A percentile compares a stretch with the other conserved stretches of the same genome.
phyloP scores from a whole-genome alignment of 2,797 vertebrate species.

The Gallirallus australis region DNA sequence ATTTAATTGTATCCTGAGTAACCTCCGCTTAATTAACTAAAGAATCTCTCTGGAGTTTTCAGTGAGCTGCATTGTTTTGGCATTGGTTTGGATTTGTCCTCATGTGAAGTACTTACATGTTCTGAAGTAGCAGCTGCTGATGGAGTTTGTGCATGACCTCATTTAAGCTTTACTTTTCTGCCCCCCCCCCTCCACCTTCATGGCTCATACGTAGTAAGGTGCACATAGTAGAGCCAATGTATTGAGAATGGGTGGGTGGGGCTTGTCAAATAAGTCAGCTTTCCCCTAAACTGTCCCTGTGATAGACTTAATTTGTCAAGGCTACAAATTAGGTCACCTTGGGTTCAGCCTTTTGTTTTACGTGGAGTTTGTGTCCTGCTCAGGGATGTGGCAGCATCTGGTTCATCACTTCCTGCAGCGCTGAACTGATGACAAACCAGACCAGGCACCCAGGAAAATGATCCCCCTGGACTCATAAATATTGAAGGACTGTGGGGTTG shows the following conservation, averaged over 20 bases:
- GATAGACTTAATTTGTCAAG: not conserved
- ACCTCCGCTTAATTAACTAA: not conserved
- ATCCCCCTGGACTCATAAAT: not conserved
- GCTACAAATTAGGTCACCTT: not conserved
- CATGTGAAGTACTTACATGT: not conserved
- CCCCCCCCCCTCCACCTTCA: fast-evolving
- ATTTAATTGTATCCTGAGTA: not conserved
- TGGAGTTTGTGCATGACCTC: not conserved
- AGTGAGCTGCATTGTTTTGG: not conserved
- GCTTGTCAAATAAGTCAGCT: not conserved
- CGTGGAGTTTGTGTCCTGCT: not conserved
- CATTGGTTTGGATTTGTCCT: not conserved
- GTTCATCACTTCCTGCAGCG: not conserved
- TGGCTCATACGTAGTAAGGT: not conserved
- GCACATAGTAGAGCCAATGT: not conserved
- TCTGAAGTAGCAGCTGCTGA: not conserved
- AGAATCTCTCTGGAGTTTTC: not conserved
- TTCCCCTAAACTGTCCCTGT: not conserved
- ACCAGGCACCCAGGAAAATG: not conserved
- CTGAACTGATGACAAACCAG: not conserved
- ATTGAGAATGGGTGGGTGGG: not conserved
- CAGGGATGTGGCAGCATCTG: not conserved
- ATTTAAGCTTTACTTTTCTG: not conserved
- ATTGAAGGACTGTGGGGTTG: no score
- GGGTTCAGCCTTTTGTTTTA: not conserved